A percentile compares a stretch with the other conserved stretches of the same genome.
These are phyloP conservation scores for Dendrolimus pini DNA, from an alignment of 2,888 invertebrate genomes.

Conservation along the genomic window DNA sequence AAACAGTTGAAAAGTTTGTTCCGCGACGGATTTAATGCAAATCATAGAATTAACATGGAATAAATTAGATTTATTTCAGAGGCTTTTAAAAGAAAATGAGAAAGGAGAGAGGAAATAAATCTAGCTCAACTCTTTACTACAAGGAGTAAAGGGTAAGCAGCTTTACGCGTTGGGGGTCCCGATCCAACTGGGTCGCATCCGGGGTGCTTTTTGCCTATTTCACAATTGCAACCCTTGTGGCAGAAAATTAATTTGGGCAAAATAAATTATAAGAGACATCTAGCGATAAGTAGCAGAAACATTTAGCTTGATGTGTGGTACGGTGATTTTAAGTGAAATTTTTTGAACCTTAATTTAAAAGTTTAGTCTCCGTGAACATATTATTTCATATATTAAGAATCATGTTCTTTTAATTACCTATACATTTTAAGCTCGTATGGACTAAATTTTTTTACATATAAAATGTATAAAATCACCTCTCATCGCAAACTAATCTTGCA, in stretches of 20 bases:
- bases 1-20: conserved; percentile 56
- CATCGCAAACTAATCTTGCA: no score
- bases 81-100: conserved; percentile 8
- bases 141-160: conserved; percentile 22
- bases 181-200: conserved; percentile 62
- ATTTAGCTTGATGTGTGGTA: background rate
- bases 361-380: no score
- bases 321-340: no score
- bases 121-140: background rate
- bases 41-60: background rate
- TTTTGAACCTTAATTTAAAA: no score
- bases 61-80: conserved; percentile 3
- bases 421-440: no score
- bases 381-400: no score
- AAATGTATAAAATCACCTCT: no score
- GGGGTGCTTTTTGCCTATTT: conserved; percentile 57
- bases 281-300: conserved; percentile 3
- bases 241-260: conserved; percentile 21
- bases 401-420: no score
- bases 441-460: no score
- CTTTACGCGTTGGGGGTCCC: conserved; percentile 51
- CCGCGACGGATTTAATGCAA: conserved; percentile 7
- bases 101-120: background rate
- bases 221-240: conserved; percentile 38
- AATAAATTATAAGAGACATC: conserved; percentile 18